Evolutionary conservation across 1,140 invertebrate genomes (phyloP), one percentile per base, ranked within the genome.

Genomic region (Drepana arcuata): DNA sequence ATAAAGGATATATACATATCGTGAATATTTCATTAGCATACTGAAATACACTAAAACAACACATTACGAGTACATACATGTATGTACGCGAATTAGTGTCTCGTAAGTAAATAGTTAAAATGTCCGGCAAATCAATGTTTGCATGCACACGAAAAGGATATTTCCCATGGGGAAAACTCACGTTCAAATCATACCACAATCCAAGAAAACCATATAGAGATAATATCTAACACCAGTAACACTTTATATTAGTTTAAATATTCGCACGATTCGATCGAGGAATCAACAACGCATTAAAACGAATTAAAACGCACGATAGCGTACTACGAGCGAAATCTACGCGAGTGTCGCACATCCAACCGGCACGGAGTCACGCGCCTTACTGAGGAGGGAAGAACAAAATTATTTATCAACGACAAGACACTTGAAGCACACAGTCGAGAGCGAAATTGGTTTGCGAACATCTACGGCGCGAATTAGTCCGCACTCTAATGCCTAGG

Each of bases 381-480:
- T 55, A 77, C 72, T 77, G 60, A n/a, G n/a, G n/a, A n/a, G n/a
- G n/a, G n/a, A n/a, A n/a, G n/a, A n/a, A n/a, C n/a, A n/a, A n/a
- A 77, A 70, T 75, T 68, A 71, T 71, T 69, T 50, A 57, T 43
- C 49, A 55, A 35, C 52, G 52, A 45, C 50, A 45, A 7, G 40
- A 37, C 33, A 46, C 50, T 53, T 55, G 47, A 49, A 47, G 53
- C 40, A 48, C 51, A 41, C 43, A 50, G 53, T 57, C 32, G 62
- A 68, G 65, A 74, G 65, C 68, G 66, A 74, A 78, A 74, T 74
- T 67, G 57, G 50, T 73, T 71, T 69, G 48, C 28, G 50, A 65
- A 54, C 51, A 14, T n/a, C n/a, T n/a, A n/a, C n/a, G n/a, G n/a
- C n/a, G n/a, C n/a, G n/a, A n/a, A n/a, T n/a, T n/a, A n/a, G n/a